Conservation (phyloP, 2,113 vertebrate species). For the Ovis aries region DNA sequence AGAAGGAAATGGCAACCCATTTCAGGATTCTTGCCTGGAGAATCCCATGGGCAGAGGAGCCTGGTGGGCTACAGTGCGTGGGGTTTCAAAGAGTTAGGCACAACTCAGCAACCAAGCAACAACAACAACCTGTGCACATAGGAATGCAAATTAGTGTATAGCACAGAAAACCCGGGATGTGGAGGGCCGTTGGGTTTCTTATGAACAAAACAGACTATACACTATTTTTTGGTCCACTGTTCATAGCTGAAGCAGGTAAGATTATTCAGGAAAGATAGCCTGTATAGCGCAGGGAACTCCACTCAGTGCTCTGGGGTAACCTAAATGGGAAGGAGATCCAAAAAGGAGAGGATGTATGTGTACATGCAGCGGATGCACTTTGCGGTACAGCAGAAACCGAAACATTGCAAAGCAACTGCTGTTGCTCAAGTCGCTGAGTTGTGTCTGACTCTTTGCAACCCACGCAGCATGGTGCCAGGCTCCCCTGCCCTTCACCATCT, state of each 20-base stretch:
- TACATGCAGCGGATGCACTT: background rate
- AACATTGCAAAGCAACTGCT: background rate
- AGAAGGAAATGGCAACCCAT: background rate
- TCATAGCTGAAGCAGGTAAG: background rate
- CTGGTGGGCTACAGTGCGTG: background rate
- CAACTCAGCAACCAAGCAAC: background rate
- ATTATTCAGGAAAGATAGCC: background rate
- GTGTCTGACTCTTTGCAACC: background rate
- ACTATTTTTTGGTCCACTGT: background rate
- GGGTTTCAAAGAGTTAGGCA: background rate
- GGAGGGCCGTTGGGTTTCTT: background rate
- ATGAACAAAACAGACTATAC: background rate
- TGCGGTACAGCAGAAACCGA: background rate
- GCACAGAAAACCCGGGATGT: rapidly evolving
- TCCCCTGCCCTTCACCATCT: background rate
- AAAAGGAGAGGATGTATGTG: background rate
- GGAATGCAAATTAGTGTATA: too few relatives aligned
- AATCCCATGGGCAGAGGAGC: background rate
- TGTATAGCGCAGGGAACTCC: background rate
- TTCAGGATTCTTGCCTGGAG: background rate
- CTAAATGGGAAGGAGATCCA: background rate
- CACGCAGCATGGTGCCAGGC: background rate
- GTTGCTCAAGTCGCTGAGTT: background rate
- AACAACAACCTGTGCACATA: rapidly evolving
- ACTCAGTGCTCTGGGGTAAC: background rate